phyloP scores from a whole-genome alignment of 1,140 invertebrate genomes.

The Drosophila pseudoananassae region DNA sequence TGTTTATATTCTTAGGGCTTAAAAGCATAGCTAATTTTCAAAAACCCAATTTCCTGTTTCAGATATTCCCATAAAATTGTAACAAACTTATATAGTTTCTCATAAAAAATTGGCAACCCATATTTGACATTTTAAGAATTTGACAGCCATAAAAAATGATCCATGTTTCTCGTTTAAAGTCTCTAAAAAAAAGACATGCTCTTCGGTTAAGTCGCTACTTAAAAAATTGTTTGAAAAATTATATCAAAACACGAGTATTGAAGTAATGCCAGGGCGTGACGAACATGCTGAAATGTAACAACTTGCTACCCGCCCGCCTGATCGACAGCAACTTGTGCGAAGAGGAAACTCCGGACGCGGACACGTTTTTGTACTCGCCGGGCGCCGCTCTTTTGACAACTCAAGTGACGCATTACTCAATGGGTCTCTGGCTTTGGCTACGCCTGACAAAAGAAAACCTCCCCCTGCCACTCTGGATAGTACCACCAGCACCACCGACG shows the following conservation, averaged over 20 bases:
- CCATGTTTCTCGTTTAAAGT: conserved; percentile 1
- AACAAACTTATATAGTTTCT: conserved; percentile 4
- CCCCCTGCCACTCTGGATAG: conserved; percentile 13
- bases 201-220: conserved; percentile 43
- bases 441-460: conserved; percentile 63
- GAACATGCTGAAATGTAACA: conserved; percentile 73
- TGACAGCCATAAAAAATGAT: conserved; percentile 34
- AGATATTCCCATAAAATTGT: conserved; percentile 2
- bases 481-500: conserved; percentile 29
- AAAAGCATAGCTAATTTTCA: neutral
- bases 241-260: conserved; percentile 48
- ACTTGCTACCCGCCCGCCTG: conserved; percentile 53
- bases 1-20: neutral
- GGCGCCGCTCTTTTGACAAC: conserved; percentile 67
- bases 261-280: conserved; percentile 69
- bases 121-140: conserved; percentile 42
- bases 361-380: conserved; percentile 67
- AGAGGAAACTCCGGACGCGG: conserved; percentile 60
- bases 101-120: conserved; percentile 23
- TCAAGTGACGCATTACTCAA: conserved; percentile 75
- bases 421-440: conserved; percentile 61
- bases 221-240: conserved; percentile 34
- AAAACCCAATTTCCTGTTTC: conserved; percentile 2
- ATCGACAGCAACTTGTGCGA: conserved; percentile 79
- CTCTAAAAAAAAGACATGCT: conserved; percentile 17